phyloP scores from a whole-genome alignment of 2,113 vertebrate species.

The Eclectus roratus region DNA sequence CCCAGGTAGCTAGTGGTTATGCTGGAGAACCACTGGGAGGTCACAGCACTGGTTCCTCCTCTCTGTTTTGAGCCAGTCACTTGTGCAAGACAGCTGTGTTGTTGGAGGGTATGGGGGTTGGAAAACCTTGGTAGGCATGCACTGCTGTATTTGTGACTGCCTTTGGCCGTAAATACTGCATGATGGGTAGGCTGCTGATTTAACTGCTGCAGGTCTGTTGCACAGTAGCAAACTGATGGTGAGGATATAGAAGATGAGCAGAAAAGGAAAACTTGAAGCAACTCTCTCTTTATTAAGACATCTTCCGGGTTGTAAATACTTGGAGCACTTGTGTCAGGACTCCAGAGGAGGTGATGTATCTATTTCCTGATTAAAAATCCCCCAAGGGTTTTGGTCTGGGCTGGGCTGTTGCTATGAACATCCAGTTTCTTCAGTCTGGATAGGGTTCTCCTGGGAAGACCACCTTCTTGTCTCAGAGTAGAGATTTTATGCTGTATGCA shows the following conservation, averaged over 20 bases:
- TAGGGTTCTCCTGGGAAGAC: background rate
- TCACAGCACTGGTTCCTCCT: background rate
- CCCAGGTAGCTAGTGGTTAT: accelerated
- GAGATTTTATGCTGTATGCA: background rate
- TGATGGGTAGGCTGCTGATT: background rate
- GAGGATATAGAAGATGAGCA: background rate
- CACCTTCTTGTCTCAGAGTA: background rate
- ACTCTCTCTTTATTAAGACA: background rate
- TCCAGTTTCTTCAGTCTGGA: background rate
- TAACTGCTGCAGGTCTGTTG: background rate
- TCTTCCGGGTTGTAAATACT: background rate
- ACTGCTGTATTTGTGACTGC: background rate
- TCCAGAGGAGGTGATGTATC: background rate
- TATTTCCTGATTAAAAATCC: background rate
- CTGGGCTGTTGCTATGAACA: background rate
- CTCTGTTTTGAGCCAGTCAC: background rate
- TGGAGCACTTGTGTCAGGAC: background rate
- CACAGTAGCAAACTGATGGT: background rate
- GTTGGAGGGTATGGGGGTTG: background rate
- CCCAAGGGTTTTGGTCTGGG: background rate
- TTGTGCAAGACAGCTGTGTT: background rate
- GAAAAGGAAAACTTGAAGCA: background rate
- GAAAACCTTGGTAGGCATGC: background rate
- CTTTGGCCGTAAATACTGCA: background rate
- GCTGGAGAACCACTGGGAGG: background rate